These are phyloP conservation scores for Sapayoa aenigma DNA, from an alignment of 2,113 vertebrate genomes.

Conservation along the genomic window DNA sequence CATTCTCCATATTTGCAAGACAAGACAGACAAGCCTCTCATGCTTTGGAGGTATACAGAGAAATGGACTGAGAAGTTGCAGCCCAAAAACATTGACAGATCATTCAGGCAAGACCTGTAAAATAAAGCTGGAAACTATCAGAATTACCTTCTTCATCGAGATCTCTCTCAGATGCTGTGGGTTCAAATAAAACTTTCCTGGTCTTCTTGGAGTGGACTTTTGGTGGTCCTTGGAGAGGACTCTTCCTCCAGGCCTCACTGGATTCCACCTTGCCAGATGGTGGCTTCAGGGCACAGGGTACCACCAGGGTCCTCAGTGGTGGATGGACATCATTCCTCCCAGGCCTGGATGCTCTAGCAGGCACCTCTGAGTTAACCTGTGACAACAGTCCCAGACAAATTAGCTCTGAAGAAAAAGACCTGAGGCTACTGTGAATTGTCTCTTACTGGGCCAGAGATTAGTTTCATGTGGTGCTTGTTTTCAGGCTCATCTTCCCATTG, in stretches of 20 bases:
- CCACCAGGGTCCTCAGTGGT: background rate
- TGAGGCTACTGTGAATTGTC: background rate
- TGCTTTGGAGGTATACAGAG: background rate
- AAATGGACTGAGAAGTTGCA: background rate
- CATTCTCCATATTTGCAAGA: background rate
- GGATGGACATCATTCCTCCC: background rate
- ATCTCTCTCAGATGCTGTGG: constrained; percentile 21
- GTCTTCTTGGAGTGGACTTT: constrained; percentile 4
- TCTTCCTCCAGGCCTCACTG: background rate
- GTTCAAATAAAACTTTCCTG: constrained; percentile 65
- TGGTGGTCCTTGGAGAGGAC: background rate
- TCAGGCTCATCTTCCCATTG: background rate
- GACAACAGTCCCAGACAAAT: background rate
- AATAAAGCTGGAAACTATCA: background rate
- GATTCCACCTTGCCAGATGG: background rate
- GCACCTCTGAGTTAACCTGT: constrained; percentile 20
- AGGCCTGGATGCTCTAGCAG: background rate
- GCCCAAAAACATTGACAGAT: background rate
- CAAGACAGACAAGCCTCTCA: background rate
- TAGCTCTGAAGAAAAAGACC: background rate
- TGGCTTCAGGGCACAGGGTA: background rate
- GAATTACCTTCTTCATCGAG: constrained; percentile 47
- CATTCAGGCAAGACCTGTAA: background rate
- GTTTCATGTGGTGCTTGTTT: background rate
- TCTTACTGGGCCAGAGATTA: background rate